Evolutionary conservation across 2,888 invertebrate genomes (phyloP), one percentile per base, ranked within the genome.

Genomic region (Drosophila formosana): DNA sequence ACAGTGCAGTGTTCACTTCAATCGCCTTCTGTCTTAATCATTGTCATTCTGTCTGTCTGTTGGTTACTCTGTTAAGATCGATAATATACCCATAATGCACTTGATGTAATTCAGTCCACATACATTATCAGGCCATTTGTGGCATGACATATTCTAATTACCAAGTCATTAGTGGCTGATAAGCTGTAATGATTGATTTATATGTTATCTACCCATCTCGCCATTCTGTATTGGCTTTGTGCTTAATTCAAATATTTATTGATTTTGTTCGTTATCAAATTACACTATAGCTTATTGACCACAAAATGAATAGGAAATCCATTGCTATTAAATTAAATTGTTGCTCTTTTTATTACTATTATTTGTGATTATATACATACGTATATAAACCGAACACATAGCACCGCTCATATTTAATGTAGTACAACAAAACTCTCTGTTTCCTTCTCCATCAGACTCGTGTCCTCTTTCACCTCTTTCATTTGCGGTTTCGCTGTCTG

Each of bases 61-160:
- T 5, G 4, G 4, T 37, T 1, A 9, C 30, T 6, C 39, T 3
- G 11, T 3, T 7, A 18, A 30, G 25, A 23, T 30, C 23, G 25
- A 41, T 32, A 26, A 55, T 8, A 32, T 8, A 32, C 32, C 28
- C 28, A 28, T 30, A 32, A 39, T 63, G 47, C 65, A 63, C 64
- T 63, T 64, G 65, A 66, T 55, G 62, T 62, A 39, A 46, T 13
- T 30, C n/a, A 41, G 39, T 7, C 39, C 18, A 1, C 2, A 18
- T 2, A 13, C 3, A 41, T 13, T 18, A 66, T 80, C 57, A 52
- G 43, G 30, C 67, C 57, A 74, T 74, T 74, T 74, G 57, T 74
- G 55, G 46, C 55, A 32, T 45, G 34, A 70, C 63, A 70, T 63
- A 58, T 34, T 43, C 32, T 37, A 64, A 77, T 77, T 72, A 49